Percentiles rank a stretch among this genome's conserved stretches.
Evolutionary conservation across 2,113 vertebrate species (phyloP).

Genomic region (Galemys pyrenaicus): DNA sequence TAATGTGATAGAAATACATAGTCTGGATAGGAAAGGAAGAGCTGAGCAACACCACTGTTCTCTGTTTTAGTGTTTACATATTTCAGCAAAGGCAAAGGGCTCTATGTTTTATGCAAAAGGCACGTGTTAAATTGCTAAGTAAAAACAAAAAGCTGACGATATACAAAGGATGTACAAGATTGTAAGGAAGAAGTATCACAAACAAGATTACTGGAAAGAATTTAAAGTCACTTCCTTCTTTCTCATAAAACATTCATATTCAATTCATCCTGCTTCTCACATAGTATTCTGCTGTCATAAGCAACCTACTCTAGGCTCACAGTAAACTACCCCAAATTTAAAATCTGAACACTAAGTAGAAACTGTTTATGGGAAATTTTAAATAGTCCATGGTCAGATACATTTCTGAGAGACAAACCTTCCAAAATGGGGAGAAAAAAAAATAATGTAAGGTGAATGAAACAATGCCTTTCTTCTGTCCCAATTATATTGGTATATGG

Average conservation of each 20-base stretch:
- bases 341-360: neutral
- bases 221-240: conserved; percentile 49
- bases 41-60: neutral
- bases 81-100: conserved; percentile 42
- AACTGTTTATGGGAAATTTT: neutral
- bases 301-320: neutral
- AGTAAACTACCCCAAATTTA: neutral
- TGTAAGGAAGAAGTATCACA: conserved; percentile 46
- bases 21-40: neutral
- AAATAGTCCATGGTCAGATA: neutral
- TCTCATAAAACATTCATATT: conserved; percentile 67
- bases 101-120: conserved; percentile 71
- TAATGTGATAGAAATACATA: neutral
- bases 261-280: neutral
- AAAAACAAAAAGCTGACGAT: conserved; percentile 63
- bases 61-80: neutral
- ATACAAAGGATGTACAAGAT: conserved; percentile 54
- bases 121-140: conserved; percentile 48
- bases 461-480: neutral
- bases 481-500: neutral
- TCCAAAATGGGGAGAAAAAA: too few species aligned
- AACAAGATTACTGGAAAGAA: conserved; percentile 51
- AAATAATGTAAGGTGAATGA: neutral
- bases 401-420: neutral
- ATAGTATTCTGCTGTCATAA: neutral